Conservation (phyloP, 2,113 vertebrate genomes). For the Micronycteris hirsuta region DNA sequence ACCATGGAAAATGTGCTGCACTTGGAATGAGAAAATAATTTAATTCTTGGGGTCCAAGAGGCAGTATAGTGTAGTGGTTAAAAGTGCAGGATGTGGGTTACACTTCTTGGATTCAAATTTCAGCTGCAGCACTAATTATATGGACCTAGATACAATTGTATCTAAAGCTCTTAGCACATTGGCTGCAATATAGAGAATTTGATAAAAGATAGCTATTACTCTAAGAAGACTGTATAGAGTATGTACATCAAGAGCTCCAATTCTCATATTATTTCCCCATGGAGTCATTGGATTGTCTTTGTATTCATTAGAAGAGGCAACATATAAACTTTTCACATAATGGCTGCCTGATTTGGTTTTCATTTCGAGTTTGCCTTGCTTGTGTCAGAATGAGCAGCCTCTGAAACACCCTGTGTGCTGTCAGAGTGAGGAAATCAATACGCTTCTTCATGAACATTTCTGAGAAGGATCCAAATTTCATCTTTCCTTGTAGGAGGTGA, state of each 20-base stretch:
- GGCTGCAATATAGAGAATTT: not conserved
- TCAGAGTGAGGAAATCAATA: not conserved
- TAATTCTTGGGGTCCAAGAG: not conserved
- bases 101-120: not conserved
- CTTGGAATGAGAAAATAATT: not conserved
- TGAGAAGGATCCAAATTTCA: slow-evolving; percentile 38
- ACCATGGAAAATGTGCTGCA: not conserved
- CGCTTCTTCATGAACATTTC: not conserved
- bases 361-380: not conserved
- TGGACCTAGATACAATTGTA: not conserved
- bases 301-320: not conserved
- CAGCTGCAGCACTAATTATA: not conserved
- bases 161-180: not conserved
- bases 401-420: not conserved
- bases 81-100: not conserved
- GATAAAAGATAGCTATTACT: not conserved
- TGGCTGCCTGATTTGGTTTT: not conserved
- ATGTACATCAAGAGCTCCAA: not conserved
- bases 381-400: not conserved
- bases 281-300: not conserved
- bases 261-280: not conserved
- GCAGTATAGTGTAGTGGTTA: not conserved
- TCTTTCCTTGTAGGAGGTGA: not conserved
- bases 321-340: not conserved
- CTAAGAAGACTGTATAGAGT: not conserved